Evolutionary conservation across 1,140 invertebrate species (phyloP).

Genomic region (Drosophila obscura): DNA sequence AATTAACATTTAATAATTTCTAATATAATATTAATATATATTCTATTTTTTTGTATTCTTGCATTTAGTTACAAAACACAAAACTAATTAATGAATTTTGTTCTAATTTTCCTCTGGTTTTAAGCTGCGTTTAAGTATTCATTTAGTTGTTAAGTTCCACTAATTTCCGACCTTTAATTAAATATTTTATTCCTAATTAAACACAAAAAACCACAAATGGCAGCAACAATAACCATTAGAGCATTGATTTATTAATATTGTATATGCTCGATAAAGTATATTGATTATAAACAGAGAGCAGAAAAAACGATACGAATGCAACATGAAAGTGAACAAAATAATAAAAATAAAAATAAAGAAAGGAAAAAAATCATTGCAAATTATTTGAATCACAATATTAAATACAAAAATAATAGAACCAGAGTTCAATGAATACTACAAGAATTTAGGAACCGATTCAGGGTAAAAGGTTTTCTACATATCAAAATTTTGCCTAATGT

Average conservation of each 20-base stretch:
- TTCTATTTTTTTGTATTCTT: slow-evolving; percentile 22
- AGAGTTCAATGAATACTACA: background rate
- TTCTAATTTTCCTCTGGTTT: slow-evolving; percentile 4
- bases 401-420: slow-evolving; percentile 55
- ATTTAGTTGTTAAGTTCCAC: slow-evolving; percentile 57
- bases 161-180: slow-evolving; percentile 44
- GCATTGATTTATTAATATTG: slow-evolving; percentile 36
- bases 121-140: slow-evolving; percentile 63
- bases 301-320: background rate
- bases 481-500: too few species aligned
- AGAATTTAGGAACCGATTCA: too few species aligned
- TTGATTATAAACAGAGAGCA: slow-evolving; percentile 22
- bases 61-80: slow-evolving; percentile 33
- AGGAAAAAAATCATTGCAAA: slow-evolving; percentile 60
- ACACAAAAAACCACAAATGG: slow-evolving; percentile 31
- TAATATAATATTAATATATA: background rate
- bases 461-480: too few species aligned
- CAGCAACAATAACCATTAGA: slow-evolving; percentile 35
- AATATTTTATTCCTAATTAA: slow-evolving; percentile 50
- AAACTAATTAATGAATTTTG: slow-evolving; percentile 7
- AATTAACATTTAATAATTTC: too few species aligned
- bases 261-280: slow-evolving; percentile 22
- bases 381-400: slow-evolving; percentile 81
- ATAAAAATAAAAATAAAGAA: slow-evolving; percentile 44
- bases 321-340: slow-evolving; percentile 18